These are phyloP conservation scores for Penaeus monodon DNA, from an alignment of 2,888 invertebrate genomes.

Conservation along the genomic window DNA sequence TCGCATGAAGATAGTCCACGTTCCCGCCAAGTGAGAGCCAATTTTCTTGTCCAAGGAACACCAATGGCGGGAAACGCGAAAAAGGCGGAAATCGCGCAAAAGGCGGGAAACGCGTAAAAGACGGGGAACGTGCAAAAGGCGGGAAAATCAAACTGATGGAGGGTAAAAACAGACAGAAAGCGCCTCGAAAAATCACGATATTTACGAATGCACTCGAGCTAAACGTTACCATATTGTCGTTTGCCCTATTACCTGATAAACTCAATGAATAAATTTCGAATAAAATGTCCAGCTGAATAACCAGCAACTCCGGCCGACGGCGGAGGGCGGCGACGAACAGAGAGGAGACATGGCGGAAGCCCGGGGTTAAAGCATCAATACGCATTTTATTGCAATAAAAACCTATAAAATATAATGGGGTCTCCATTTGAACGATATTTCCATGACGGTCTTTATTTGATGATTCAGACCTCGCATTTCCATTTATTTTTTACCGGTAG, in stretches of 20 bases:
- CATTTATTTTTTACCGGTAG: too few relatives aligned
- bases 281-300: too few relatives aligned
- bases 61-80: constrained; percentile 55
- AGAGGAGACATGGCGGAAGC: too few relatives aligned
- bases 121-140: constrained; percentile 35
- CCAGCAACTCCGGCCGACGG: too few relatives aligned
- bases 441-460: too few relatives aligned
- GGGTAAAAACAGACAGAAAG: constrained; percentile 15
- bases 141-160: constrained; percentile 55
- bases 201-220: neutral
- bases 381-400: too few relatives aligned
- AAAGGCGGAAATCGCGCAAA: constrained; percentile 37
- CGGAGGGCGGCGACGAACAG: too few relatives aligned
- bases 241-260: constrained; percentile 7
- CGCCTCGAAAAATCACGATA: neutral
- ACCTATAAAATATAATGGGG: too few relatives aligned
- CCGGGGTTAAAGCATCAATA: too few relatives aligned
- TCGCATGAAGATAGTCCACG: constrained; percentile 50
- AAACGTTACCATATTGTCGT: neutral
- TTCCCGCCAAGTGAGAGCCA: constrained; percentile 56
- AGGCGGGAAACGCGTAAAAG: constrained; percentile 39
- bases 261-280: neutral
- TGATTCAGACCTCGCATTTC: too few relatives aligned
- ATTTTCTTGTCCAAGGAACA: constrained; percentile 62
- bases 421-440: too few relatives aligned